Conservation (phyloP, 2,888 invertebrate species). For the Hypomecis punctinalis region DNA sequence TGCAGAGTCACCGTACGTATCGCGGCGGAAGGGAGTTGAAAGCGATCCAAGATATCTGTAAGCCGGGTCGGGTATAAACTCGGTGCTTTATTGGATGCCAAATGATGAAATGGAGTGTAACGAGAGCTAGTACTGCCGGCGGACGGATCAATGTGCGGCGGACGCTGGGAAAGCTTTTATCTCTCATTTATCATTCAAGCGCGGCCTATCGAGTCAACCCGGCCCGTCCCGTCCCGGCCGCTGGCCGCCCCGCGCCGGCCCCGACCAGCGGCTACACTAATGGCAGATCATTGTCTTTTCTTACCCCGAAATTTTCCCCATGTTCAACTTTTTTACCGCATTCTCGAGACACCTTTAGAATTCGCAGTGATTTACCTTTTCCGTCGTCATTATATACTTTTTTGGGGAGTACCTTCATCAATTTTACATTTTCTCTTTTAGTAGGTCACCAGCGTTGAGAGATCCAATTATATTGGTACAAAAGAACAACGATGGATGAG, state of each 20-base stretch:
- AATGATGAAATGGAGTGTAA: conserved; percentile 43
- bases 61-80: conserved; percentile 32
- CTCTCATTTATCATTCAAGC: conserved; percentile 59
- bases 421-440: conserved; percentile 12
- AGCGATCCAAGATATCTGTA: conserved; percentile 28
- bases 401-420: conserved; percentile 12
- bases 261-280: conserved; percentile 9
- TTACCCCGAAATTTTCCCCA: conserved; percentile 10
- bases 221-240: conserved; percentile 2
- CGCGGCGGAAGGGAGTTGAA: conserved; percentile 25
- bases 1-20: conserved; percentile 30
- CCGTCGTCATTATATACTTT: conserved; percentile 5
- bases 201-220: conserved; percentile 21
- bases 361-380: conserved; percentile 12
- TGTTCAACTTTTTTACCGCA: conserved; percentile 15
- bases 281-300: conserved; percentile 29
- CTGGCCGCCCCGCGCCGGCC: conserved; percentile 2
- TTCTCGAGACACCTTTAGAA: conserved; percentile 14
- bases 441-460: background rate
- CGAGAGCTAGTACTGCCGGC: conserved; percentile 23
- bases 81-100: conserved; percentile 36
- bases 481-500: conserved; percentile 2
- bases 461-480: conserved; percentile 3
- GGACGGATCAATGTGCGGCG: conserved; percentile 41
- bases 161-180: conserved; percentile 51